Evolutionary conservation across 2,113 vertebrate species (phyloP), one percentile per base, ranked within the genome.

Genomic region (Pterocles orientalis): DNA sequence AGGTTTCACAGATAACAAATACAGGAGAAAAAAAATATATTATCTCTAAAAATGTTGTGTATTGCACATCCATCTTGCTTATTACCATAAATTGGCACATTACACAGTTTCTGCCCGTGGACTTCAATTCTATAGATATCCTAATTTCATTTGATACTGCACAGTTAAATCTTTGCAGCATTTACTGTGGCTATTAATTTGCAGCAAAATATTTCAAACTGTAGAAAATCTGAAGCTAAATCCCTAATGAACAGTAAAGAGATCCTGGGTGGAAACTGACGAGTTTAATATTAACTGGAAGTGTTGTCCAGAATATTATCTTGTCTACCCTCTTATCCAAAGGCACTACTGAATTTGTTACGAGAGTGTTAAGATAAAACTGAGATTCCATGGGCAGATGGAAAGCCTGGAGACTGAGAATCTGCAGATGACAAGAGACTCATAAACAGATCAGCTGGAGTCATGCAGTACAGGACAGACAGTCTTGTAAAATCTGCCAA

Each of bases 231-330:
- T 58, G 61, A 82, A 79, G 39, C 14, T 75, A 78, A 84, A 62
- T 61, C 81, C 54, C 60, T 69, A 66, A 82, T 6, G 28, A 61
- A 66, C 18, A 66, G 15, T 11, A 75, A 70, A 94, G 64, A 57
- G 1, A 16, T 26, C 73, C 0, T n/a, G 18, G 13, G 16, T 62
- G n/a, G 8, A 79, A 53, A 65, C 6, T 57, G 1, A 0, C 18
- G 61, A 61, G 6, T 48, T 90, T 57, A 65, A 50, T 33, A 51
- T 48, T 36, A 89, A 79, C 64, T 28, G 60, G 31, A 66, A 77
- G 16, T 17, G 5, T 58, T 62, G 70, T 11, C 21, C 12, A 53
- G 75, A 93, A 62, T 14, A 77, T 43, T 64, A 36, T 21, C n/a
- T 73, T 83, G 7, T 69, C 29, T 61, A 77, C 23, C 17, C 10